A percentile compares a stretch with the other conserved stretches of the same genome.
These are phyloP conservation scores for Cyrtodaria siliqua DNA, from an alignment of 2,888 invertebrate genomes.

Conservation along the genomic window DNA sequence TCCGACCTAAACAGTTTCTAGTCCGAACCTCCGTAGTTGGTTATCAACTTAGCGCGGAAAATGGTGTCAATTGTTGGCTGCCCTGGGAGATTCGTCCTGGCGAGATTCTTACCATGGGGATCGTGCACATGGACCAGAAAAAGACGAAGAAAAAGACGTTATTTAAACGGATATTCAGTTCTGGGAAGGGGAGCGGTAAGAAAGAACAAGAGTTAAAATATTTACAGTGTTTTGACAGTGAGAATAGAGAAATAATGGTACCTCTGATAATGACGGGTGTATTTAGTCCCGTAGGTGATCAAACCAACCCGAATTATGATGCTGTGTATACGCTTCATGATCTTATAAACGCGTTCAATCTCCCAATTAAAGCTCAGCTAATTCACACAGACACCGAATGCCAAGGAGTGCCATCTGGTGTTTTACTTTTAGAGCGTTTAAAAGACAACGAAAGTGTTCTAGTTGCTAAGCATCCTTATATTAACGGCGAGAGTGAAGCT, in stretches of 20 bases:
- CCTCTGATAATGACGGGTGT: constrained; percentile 82
- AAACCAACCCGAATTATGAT: constrained; percentile 74
- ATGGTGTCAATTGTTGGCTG: constrained; percentile 76
- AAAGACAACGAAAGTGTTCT: constrained; percentile 73
- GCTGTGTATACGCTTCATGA: constrained; percentile 81
- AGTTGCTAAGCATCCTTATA: constrained; percentile 61
- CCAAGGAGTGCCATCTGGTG: constrained; percentile 66
- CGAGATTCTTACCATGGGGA: constrained; percentile 76
- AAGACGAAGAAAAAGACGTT: constrained; percentile 76
- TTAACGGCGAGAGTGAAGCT: constrained; percentile 53
- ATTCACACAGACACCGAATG: constrained; percentile 68
- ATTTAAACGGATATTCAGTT: constrained; percentile 75
- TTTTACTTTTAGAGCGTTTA: constrained; percentile 73
- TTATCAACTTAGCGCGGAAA: constrained; percentile 77
- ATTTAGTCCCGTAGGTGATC: constrained; percentile 81
- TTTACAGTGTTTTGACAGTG: constrained; percentile 79
- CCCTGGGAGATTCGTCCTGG: constrained; percentile 79
- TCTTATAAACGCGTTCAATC: constrained; percentile 77
- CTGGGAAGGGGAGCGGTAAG: constrained; percentile 63
- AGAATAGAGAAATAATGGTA: constrained; percentile 79
- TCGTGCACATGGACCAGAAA: constrained; percentile 81
- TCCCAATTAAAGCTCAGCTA: constrained; percentile 79
- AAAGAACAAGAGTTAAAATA: constrained; percentile 81
- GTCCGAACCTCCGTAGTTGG: constrained; percentile 80
- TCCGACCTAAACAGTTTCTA: constrained; percentile 77